phyloP scores from a whole-genome alignment of 2,797 vertebrate genomes.

The Cryptoprocta ferox region DNA sequence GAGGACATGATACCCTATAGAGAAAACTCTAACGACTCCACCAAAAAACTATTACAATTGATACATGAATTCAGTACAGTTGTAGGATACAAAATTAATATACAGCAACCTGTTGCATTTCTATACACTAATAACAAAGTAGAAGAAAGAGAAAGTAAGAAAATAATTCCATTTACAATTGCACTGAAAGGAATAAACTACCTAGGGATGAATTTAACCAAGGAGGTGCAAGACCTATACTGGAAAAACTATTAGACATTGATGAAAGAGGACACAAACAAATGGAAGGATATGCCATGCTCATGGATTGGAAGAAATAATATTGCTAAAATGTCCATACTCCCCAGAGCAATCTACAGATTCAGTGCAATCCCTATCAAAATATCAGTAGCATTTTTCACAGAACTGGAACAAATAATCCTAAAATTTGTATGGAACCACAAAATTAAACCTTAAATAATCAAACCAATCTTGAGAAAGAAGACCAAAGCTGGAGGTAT shows the following conservation, averaged over 20 bases:
- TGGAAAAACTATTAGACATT: not conserved
- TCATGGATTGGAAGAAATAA: not conserved
- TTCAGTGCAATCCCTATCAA: not conserved
- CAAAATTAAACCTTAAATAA: not conserved
- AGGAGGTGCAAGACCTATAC: not conserved
- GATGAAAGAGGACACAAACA: not conserved
- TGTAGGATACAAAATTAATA: not conserved
- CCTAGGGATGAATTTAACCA: not conserved
- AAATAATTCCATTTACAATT: not conserved
- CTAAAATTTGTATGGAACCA: not conserved
- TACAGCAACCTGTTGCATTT: not conserved
- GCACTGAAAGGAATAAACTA: not conserved
- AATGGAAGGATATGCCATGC: not conserved
- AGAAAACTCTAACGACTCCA: not conserved
- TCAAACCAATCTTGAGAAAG: not conserved
- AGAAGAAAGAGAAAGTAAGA: not conserved
- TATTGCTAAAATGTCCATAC: not conserved
- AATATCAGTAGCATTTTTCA: not conserved
- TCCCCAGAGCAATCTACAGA: not conserved
- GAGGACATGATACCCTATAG: not conserved
- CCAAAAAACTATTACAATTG: not conserved
- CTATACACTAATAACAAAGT: not conserved
- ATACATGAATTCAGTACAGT: not conserved
- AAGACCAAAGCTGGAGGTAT: not conserved
- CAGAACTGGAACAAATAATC: not conserved